These are phyloP conservation scores for Pongo pygmaeus DNA, from an alignment of 2,113 vertebrate species.

Conservation along the genomic window DNA sequence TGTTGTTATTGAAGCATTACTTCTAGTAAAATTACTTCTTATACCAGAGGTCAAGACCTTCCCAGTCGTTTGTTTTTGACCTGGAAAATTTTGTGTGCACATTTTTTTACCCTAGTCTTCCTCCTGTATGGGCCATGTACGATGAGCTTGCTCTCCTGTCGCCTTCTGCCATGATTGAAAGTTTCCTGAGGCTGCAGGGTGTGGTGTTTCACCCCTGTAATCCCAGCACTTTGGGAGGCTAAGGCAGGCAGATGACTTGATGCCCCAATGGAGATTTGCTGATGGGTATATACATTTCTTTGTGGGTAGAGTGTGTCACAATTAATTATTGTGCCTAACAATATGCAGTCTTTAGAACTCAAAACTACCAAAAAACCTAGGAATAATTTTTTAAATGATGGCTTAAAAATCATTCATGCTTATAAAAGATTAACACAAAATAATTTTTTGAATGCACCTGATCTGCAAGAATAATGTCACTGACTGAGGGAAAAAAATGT, in stretches of 20 bases:
- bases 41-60: not conserved
- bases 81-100: not conserved
- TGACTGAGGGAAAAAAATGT: not conserved
- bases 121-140: no score
- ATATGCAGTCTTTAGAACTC: not conserved
- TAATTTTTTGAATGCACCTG: not conserved
- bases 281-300: not conserved
- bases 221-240: no score
- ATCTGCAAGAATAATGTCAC: not conserved
- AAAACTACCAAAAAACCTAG: not conserved
- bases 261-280: not conserved
- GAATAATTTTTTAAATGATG: not conserved
- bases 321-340: not conserved
- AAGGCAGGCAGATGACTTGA: not conserved
- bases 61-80: not conserved
- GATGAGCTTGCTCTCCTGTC: no score
- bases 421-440: not conserved
- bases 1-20: not conserved
- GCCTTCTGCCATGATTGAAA: no score
- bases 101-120: not conserved
- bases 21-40: not conserved
- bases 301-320: not conserved
- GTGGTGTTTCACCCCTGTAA: no score
- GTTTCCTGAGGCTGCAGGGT: no score
- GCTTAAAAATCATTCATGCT: not conserved